These are phyloP conservation scores for Trachops cirrhosus DNA, from an alignment of 2,797 vertebrate genomes.

Conservation along the genomic window DNA sequence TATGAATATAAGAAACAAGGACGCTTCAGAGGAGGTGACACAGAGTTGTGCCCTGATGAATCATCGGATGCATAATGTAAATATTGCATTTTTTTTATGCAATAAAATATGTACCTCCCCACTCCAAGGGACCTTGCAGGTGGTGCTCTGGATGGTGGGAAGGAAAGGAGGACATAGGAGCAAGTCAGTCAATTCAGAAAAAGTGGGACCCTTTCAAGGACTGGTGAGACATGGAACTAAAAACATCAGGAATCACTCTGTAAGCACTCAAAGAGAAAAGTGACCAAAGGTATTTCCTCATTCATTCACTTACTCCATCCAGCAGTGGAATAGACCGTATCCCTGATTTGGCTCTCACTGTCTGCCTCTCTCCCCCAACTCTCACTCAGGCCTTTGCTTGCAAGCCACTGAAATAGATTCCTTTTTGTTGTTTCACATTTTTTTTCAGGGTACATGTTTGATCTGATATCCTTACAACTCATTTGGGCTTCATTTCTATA, in stretches of 20 bases:
- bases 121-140: background rate
- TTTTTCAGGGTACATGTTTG: background rate
- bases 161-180: background rate
- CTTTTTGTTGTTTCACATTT: background rate
- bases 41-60: background rate
- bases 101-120: background rate
- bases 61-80: too few species aligned
- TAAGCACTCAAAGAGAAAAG: background rate
- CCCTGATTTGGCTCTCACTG: too few species aligned
- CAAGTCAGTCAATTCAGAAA: background rate
- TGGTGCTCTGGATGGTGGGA: too few species aligned
- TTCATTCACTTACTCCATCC: background rate
- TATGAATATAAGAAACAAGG: background rate
- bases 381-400: background rate
- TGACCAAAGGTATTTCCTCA: background rate
- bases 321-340: background rate
- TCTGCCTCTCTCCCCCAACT: background rate
- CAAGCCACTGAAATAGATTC: background rate
- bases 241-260: background rate
- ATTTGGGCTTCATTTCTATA: background rate
- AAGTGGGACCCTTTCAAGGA: background rate
- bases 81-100: too few species aligned
- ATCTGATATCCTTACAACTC: background rate
- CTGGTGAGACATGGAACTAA: background rate
- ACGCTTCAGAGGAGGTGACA: background rate